Percentiles rank a stretch among this genome's conserved stretches.
Evolutionary conservation across 2,888 invertebrate species (phyloP).

Genomic region (Elegia similella): DNA sequence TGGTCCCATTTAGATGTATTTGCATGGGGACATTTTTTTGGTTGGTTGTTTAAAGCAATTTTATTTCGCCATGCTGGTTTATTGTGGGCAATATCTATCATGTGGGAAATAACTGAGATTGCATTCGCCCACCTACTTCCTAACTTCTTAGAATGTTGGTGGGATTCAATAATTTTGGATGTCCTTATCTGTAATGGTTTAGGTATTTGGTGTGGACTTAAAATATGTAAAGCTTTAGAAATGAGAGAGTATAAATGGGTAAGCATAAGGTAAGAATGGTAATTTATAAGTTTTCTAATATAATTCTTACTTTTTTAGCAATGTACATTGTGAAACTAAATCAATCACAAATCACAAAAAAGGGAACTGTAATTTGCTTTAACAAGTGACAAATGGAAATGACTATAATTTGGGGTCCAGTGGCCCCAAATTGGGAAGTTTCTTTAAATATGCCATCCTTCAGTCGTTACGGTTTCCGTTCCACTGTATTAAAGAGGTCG

Average conservation of each 20-base stretch:
- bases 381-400: no score
- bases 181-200: constrained; percentile 98
- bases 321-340: no score
- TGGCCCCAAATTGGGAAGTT: no score
- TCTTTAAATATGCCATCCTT: no score
- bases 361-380: no score
- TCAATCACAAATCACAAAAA: no score
- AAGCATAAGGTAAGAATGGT: constrained; percentile 88
- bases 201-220: constrained; percentile 98
- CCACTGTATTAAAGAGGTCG: no score
- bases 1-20: constrained; percentile 98
- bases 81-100: constrained; percentile 98
- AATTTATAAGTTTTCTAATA: no score
- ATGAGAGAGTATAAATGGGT: constrained; percentile 99
- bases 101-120: constrained; percentile 99
- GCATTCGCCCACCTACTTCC: constrained; percentile 97
- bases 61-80: constrained; percentile 97
- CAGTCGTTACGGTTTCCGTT: no score
- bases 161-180: constrained; percentile 98
- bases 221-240: constrained; percentile 95
- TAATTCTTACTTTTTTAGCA: no score
- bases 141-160: constrained; percentile 99
- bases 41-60: constrained; percentile 98
- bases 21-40: constrained; percentile 97
- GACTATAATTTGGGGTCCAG: no score